These are phyloP conservation scores for Drosophila paulistorum DNA, from an alignment of 1,140 invertebrate genomes.

Conservation along the genomic window DNA sequence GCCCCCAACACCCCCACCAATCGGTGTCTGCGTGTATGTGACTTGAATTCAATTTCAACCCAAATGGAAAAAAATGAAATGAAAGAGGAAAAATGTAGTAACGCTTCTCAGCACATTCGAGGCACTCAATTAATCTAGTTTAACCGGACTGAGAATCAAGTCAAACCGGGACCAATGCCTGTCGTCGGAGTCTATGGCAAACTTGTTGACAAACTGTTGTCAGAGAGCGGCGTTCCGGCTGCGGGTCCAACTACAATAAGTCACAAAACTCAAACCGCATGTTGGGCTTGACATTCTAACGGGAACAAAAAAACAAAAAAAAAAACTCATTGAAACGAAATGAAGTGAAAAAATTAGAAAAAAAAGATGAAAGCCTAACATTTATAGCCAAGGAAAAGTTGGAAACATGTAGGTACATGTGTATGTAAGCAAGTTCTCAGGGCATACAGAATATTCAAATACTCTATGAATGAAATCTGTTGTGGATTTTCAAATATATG, in stretches of 20 bases:
- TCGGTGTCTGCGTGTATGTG: constrained; percentile 42
- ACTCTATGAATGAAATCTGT: not conserved
- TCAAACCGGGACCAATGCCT: constrained; percentile 48
- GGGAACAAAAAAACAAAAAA: constrained; percentile 15
- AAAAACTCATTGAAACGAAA: not conserved
- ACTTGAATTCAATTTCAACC: constrained; percentile 64
- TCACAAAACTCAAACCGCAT: constrained; percentile 14
- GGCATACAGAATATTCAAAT: not conserved
- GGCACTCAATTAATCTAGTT: constrained; percentile 79
- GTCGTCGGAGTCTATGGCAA: constrained; percentile 59
- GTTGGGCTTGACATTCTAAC: constrained; percentile 37
- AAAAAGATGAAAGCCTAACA: constrained; percentile 13
- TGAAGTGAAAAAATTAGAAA: constrained; percentile 23
- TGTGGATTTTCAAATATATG: not conserved
- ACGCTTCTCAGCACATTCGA: constrained; percentile 21
- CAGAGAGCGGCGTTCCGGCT: constrained; percentile 28
- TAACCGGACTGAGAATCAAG: constrained; percentile 71
- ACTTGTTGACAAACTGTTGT: constrained; percentile 72
- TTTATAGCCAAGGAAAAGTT: constrained; percentile 8
- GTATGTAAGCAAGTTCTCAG: not conserved
- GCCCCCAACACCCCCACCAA: constrained; percentile 42
- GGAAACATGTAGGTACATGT: not conserved
- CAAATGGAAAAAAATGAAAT: constrained; percentile 45
- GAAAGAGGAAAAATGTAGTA: not conserved
- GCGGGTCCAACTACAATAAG: constrained; percentile 23